Conservation (phyloP, 2,888 invertebrate genomes). For the Eremobia ochroleuca region DNA sequence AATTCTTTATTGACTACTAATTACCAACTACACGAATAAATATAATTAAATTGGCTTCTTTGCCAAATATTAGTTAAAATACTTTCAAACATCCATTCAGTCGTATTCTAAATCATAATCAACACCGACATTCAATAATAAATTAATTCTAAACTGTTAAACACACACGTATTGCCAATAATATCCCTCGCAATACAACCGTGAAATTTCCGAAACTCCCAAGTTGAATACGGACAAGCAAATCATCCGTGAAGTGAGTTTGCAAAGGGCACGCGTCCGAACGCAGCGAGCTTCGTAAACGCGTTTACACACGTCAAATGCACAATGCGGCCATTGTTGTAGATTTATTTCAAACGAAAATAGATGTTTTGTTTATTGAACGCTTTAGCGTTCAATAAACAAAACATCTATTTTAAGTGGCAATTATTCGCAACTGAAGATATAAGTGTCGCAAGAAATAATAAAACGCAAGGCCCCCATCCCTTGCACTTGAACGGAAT, state of each 20-base stretch:
- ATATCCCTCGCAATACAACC: conserved; percentile 57
- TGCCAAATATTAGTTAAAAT: conserved; percentile 11
- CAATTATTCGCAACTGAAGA: conserved; percentile 62
- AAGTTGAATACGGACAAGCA: conserved; percentile 69
- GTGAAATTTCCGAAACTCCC: conserved; percentile 64
- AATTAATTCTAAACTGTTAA: conserved; percentile 44
- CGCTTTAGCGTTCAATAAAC: no score
- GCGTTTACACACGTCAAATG: conserved; percentile 71
- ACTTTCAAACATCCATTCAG: not conserved
- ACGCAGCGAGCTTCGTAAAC: conserved; percentile 68
- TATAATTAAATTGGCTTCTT: conserved; percentile 5
- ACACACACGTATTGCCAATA: conserved; percentile 46
- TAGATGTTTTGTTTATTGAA: conserved; percentile 45
- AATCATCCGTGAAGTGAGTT: conserved; percentile 77
- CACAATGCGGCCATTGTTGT: conserved; percentile 62
- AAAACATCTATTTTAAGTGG: conserved; percentile 61
- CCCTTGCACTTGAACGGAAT: conserved; percentile 51
- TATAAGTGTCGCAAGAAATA: conserved; percentile 49
- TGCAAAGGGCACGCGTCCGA: conserved; percentile 70
- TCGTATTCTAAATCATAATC: conserved; percentile 20
- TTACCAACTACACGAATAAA: conserved; percentile 1
- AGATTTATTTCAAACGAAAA: conserved; percentile 61
- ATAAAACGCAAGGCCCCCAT: conserved; percentile 54
- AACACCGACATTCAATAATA: conserved; percentile 23
- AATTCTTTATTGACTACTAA: not conserved